Evolutionary conservation across 2,888 invertebrate genomes (phyloP).

Genomic region (Nephrotoma guestfalica): DNA sequence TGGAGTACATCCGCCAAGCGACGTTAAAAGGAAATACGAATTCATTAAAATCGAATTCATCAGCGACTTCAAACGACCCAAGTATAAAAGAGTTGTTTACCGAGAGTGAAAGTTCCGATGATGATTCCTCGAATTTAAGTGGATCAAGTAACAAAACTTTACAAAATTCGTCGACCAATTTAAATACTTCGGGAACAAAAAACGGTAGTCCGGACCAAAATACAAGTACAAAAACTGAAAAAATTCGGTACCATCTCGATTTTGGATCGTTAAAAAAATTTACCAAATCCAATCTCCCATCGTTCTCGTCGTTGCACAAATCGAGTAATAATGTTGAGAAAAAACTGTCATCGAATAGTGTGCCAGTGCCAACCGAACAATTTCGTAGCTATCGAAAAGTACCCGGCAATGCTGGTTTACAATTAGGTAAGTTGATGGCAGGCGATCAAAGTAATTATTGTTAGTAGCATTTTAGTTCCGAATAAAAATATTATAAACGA

Average conservation of each 20-base stretch:
- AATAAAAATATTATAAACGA: constrained; percentile 11
- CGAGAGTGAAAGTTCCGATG: constrained; percentile 46
- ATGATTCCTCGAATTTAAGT: constrained; percentile 11
- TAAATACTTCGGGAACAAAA: constrained; percentile 13
- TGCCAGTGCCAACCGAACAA: constrained; percentile 64
- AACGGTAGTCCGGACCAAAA: constrained; percentile 18
- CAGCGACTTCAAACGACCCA: constrained; percentile 15
- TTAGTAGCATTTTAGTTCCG: not conserved
- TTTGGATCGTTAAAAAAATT: constrained; percentile 62
- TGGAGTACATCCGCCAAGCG: constrained; percentile 50
- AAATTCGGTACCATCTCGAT: constrained; percentile 27
- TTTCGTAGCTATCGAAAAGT: constrained; percentile 60
- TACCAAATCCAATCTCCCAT: constrained; percentile 31
- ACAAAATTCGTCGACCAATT: constrained; percentile 35
- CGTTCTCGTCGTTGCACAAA: constrained; percentile 25
- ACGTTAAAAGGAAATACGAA: constrained; percentile 33
- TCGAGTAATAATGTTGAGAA: constrained; percentile 23
- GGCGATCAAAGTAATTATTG: not conserved
- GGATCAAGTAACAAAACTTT: constrained; percentile 20
- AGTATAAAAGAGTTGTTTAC: constrained; percentile 33
- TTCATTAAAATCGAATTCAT: constrained; percentile 17
- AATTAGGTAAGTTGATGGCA: constrained; percentile 20
- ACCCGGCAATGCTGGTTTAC: constrained; percentile 35
- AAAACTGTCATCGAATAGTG: constrained; percentile 34
- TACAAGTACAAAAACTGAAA: constrained; percentile 25